Base-by-base conservation (phyloP, 2,113 vertebrate species). In the Pituophis catenifer region DNA sequence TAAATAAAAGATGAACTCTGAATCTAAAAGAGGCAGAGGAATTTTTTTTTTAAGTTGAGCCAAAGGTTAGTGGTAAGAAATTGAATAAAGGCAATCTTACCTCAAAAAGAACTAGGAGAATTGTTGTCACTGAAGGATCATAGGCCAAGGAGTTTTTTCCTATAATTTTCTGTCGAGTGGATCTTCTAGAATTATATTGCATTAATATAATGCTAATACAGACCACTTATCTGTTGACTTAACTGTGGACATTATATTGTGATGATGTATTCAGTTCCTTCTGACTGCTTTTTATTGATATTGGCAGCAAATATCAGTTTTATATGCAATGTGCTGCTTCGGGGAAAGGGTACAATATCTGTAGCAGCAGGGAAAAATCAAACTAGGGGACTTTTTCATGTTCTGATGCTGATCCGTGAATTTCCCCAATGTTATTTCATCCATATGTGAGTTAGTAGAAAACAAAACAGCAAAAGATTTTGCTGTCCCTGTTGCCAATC, bases 41-140 rank as follows among this genome's bases (percentile, higher is more conserved):
- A 58, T 58, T 95, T 95, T 52, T 94, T 26, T 95, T 95, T 92
- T 50, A 21, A 10, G 17, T 44, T 53, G 93, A 19, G 5, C 2
- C 58, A 90, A 87, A 53, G 57, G 54, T 24, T 0, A 0, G 29
- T 55, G 59, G 85, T 8, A 92, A 94, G 44, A 89, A 59, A 62
- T 8, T 26, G 8, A 62, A 93, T 24, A 81, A 96, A 94, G 21
- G 15, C 89, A 90, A 94, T 8, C 29, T 90, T 92, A 94, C 26
- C 19, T 33, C 26, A 70, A 93, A 23, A 1, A 5, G 90, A 95
- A 92, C 33, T 62, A 44, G 19, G 57, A 91, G 8, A 57, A 50
- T 48, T 85, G 58, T 44, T 48, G 92, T n/a, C 2, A 52, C 54
- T 53, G 6, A 87, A 44, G 17, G 0, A 24, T 54, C 62, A 93